A percentile compares a stretch with the other conserved stretches of the same genome.
These are phyloP conservation scores for Synergus itoensis DNA, from an alignment of 2,888 invertebrate species.

Conservation along the genomic window DNA sequence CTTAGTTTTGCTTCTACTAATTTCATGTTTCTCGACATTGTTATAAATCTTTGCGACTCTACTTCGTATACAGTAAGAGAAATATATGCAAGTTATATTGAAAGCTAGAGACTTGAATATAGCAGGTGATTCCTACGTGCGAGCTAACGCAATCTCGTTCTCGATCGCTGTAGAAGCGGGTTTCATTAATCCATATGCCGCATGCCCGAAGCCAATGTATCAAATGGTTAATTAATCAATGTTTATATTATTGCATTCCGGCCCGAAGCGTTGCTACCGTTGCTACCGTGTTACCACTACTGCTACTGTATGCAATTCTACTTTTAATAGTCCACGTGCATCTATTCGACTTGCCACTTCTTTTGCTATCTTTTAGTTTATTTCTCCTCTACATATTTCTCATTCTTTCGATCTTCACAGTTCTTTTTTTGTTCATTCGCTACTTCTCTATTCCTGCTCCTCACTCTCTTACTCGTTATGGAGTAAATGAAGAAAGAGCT, in stretches of 20 bases:
- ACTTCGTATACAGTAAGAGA: background rate
- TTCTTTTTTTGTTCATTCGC: conserved; percentile 19
- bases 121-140: conserved; percentile 54
- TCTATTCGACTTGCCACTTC: conserved; percentile 28
- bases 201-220: conserved; percentile 61
- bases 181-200: conserved; percentile 64
- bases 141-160: conserved; percentile 54
- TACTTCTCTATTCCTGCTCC: conserved; percentile 14
- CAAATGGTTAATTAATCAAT: conserved; percentile 73
- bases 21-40: conserved; percentile 43
- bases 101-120: conserved; percentile 48
- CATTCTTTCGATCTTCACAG: conserved; percentile 35
- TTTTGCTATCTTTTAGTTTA: background rate
- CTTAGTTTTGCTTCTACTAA: conserved; percentile 28
- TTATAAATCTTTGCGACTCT: conserved; percentile 11
- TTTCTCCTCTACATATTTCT: conserved; percentile 19
- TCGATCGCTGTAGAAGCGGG: conserved; percentile 55
- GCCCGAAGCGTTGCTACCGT: conserved; percentile 60
- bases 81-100: conserved; percentile 5
- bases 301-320: conserved; percentile 24
- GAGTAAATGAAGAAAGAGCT: conserved; percentile 9
- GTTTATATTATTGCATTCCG: conserved; percentile 71
- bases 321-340: conserved; percentile 53
- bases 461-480: background rate
- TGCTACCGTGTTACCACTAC: conserved; percentile 49